phyloP scores from a whole-genome alignment of 2,113 vertebrate species.

The Myotis brandtii region DNA sequence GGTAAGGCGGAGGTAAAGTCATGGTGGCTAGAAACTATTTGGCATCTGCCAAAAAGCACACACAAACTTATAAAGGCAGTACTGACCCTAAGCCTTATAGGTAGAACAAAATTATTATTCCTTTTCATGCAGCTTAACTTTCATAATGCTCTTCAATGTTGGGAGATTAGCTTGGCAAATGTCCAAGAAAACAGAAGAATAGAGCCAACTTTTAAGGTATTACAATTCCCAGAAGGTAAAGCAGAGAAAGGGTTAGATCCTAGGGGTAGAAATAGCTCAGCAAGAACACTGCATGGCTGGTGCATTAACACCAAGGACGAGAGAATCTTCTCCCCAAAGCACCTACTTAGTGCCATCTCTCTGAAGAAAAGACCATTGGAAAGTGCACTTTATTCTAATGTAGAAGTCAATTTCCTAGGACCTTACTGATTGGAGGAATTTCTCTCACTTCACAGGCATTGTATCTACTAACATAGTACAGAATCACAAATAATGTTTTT shows the following conservation, averaged over 20 bases:
- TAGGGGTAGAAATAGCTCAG: background rate
- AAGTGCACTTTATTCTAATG: background rate
- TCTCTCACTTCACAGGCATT: background rate
- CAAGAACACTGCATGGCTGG: background rate
- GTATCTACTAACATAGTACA: background rate
- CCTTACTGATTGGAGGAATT: background rate
- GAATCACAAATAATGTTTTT: background rate
- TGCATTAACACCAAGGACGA: background rate
- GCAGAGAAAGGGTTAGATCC: background rate
- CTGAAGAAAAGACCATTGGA: background rate
- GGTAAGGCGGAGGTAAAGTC: slow-evolving; percentile 70
- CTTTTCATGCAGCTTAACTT: slow-evolving; percentile 78
- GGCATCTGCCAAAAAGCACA: slow-evolving; percentile 70
- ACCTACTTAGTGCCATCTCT: background rate
- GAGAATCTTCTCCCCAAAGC: background rate
- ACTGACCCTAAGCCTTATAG: slow-evolving; percentile 72
- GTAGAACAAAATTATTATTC: slow-evolving; percentile 75
- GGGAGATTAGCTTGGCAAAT: slow-evolving; percentile 75
- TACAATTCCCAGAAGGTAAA: slow-evolving; percentile 67
- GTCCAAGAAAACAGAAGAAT: slow-evolving; percentile 74
- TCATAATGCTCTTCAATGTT: slow-evolving; percentile 73
- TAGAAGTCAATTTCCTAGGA: background rate
- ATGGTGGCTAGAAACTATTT: slow-evolving; percentile 67
- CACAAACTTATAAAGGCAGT: slow-evolving; percentile 65
- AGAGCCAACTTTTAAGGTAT: slow-evolving; percentile 57